phyloP scores from a whole-genome alignment of 2,797 vertebrate species.

The Ambastaia sidthimunki region DNA sequence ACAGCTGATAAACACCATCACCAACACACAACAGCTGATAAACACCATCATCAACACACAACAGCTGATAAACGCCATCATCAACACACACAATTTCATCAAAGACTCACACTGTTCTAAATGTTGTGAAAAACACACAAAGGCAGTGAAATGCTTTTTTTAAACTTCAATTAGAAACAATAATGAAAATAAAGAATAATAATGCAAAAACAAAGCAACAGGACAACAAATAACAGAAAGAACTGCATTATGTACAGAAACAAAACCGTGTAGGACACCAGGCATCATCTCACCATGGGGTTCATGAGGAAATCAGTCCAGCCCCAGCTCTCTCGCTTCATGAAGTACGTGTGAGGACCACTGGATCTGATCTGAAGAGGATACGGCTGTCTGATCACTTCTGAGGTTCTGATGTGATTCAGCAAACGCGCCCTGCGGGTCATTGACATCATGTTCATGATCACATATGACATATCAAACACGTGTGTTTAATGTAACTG shows the following conservation, averaged over 20 bases:
- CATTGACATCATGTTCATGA: background rate
- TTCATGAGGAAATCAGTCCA: slow-evolving; percentile 99
- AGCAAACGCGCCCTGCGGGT: slow-evolving; percentile 88
- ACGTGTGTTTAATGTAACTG: too few species aligned
- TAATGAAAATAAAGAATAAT: background rate
- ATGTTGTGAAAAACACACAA: too few species aligned
- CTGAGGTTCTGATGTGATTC: slow-evolving; percentile 97
- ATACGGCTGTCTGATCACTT: slow-evolving; percentile 92
- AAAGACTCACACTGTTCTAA: background rate
- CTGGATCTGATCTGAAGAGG: slow-evolving; percentile 92
- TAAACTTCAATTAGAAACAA: background rate
- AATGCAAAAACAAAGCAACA: too few species aligned
- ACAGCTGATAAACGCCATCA: too few species aligned
- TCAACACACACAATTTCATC: background rate
- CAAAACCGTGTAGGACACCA: background rate
- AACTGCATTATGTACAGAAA: background rate
- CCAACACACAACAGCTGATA: too few species aligned
- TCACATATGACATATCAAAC: background rate
- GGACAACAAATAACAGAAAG: background rate
- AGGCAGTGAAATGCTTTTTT: too few species aligned
- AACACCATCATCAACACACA: background rate
- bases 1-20: background rate
- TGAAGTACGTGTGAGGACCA: slow-evolving; percentile 93
- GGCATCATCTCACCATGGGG: slow-evolving; percentile 86
- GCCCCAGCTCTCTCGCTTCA: slow-evolving; percentile 98